Percentiles rank a stretch among this genome's conserved stretches.
These are phyloP conservation scores for Perca flavescens DNA, from an alignment of 2,113 vertebrate species.

Conservation along the genomic window DNA sequence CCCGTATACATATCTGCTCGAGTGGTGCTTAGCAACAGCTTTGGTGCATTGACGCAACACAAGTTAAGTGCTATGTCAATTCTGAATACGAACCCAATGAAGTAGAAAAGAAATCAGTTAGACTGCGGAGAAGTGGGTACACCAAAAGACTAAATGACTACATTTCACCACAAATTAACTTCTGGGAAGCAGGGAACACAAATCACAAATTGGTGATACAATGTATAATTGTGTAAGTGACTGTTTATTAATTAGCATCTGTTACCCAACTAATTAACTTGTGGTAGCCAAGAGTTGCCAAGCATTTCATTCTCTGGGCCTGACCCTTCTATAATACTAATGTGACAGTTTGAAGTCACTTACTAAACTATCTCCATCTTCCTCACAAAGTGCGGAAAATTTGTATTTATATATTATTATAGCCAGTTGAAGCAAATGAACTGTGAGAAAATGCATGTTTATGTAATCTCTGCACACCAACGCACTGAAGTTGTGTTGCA, in stretches of 20 bases:
- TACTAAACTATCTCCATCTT: conserved; percentile 11
- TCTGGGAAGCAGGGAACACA: conserved; percentile 26
- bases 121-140: conserved; percentile 26
- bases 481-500: conserved; percentile 55
- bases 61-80: conserved; percentile 40
- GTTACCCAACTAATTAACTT: conserved; percentile 46
- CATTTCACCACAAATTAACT: conserved; percentile 47
- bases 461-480: conserved; percentile 58
- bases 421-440: conserved; percentile 47
- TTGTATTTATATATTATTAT: conserved; percentile 35
- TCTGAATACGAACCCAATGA: conserved; percentile 50
- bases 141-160: conserved; percentile 32
- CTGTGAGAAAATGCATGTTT: conserved; percentile 51
- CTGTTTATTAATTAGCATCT: conserved; percentile 37
- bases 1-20: conserved; percentile 38
- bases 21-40: conserved; percentile 50
- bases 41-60: conserved; percentile 28
- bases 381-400: conserved; percentile 19
- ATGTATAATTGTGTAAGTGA: conserved; percentile 4
- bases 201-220: conserved; percentile 29
- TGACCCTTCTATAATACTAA: conserved; percentile 51
- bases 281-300: conserved; percentile 2
- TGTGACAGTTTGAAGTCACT: conserved; percentile 49
- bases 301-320: background rate
- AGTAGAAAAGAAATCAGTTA: conserved; percentile 33